phyloP scores from a whole-genome alignment of 2,888 invertebrate species.

The Philereme vetulata region DNA sequence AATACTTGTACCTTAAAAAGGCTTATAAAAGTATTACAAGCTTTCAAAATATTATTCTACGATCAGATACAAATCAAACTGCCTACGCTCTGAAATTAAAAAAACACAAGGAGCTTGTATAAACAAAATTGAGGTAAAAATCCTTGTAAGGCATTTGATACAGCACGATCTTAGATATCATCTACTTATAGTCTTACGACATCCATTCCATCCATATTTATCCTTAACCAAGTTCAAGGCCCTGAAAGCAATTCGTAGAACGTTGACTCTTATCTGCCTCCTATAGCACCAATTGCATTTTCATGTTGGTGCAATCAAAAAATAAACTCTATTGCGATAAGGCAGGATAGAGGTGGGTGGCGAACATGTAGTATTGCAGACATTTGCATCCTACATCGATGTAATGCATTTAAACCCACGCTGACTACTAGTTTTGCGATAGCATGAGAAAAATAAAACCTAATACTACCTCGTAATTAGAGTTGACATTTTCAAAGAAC shows the following conservation, averaged over 20 bases:
- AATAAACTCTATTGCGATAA: slow-evolving; percentile 55
- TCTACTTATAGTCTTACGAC: slow-evolving; percentile 4
- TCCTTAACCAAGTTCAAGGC: slow-evolving; percentile 19
- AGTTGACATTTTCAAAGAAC: slow-evolving; percentile 32
- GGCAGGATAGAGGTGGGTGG: slow-evolving; percentile 54
- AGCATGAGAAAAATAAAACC: slow-evolving; percentile 41
- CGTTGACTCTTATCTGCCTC: slow-evolving; percentile 47
- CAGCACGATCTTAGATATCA: background rate
- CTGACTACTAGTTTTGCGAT: slow-evolving; percentile 40
- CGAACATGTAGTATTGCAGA: slow-evolving; percentile 46
- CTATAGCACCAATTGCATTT: slow-evolving; percentile 50
- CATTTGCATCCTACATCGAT: slow-evolving; percentile 61
- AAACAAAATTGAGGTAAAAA: background rate
- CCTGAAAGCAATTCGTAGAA: slow-evolving; percentile 31
- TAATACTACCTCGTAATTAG: slow-evolving; percentile 42
- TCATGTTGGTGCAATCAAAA: slow-evolving; percentile 55
- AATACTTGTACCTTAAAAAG: no score
- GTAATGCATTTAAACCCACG: slow-evolving; percentile 58
- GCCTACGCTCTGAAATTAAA: no score
- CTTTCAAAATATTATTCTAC: no score
- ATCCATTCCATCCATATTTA: slow-evolving; percentile 1
- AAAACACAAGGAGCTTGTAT: no score
- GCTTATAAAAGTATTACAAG: no score
- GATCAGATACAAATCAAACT: no score
- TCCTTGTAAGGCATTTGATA: background rate